Conservation (phyloP, 1,140 invertebrate species). For the Pogonomyrmex californicus region DNA sequence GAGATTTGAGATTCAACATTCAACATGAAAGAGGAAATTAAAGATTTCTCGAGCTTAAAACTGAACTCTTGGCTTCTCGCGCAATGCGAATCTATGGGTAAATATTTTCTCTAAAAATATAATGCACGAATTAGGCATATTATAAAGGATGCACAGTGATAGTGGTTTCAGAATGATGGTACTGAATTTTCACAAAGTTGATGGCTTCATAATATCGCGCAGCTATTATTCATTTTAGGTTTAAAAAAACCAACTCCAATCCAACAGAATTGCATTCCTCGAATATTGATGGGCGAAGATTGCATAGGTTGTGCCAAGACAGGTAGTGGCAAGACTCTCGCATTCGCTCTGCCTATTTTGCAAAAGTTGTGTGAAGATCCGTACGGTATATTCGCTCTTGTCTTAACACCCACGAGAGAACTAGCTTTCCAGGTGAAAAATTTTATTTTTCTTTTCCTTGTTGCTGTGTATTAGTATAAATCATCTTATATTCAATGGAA, state of each 20-base stretch:
- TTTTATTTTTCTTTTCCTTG: not conserved
- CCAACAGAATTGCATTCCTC: constrained; percentile 93
- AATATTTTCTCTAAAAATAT: constrained; percentile 42
- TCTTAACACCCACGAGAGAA: constrained; percentile 98
- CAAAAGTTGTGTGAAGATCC: constrained; percentile 97
- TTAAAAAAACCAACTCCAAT: constrained; percentile 94
- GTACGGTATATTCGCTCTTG: constrained; percentile 97
- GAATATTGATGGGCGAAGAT: constrained; percentile 94
- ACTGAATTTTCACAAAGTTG: not conserved
- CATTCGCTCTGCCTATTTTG: constrained; percentile 98
- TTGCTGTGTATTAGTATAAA: not conserved
- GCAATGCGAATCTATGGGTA: constrained; percentile 83
- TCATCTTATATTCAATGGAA: not conserved
- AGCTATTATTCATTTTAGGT: constrained; percentile 86
- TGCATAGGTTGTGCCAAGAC: constrained; percentile 98
- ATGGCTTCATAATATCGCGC: not conserved
- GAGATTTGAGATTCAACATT: not conserved
- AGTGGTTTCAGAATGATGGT: not conserved
- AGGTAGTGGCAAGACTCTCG: constrained; percentile 98
- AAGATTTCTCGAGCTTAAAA: constrained; percentile 80
- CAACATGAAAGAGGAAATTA: constrained; percentile 7
- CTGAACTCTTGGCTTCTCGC: constrained; percentile 83
- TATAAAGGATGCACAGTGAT: constrained; percentile 2
- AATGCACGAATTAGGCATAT: not conserved
- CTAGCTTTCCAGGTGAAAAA: constrained; percentile 92